phyloP scores from a whole-genome alignment of 2,888 invertebrate genomes.

The Polydrusus tereticollis region DNA sequence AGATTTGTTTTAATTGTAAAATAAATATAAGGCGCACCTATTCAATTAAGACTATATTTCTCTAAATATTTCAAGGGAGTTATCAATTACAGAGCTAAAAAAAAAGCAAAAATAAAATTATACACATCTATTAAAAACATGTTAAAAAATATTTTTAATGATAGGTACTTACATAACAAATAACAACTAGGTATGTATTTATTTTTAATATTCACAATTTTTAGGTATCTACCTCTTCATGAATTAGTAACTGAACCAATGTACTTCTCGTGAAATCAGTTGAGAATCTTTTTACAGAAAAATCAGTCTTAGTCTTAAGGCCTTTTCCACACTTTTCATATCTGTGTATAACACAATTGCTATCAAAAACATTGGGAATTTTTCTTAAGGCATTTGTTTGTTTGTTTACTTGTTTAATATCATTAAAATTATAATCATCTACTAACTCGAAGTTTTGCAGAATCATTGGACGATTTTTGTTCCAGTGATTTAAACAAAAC shows the following conservation, averaged over 20 bases:
- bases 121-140: too few species aligned
- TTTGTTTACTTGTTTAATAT: constrained; percentile 58
- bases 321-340: constrained; percentile 60
- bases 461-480: constrained; percentile 60
- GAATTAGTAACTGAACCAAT: constrained; percentile 61
- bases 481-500: constrained; percentile 61
- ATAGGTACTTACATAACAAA: too few species aligned
- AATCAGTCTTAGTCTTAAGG: constrained; percentile 58
- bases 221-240: constrained; percentile 51
- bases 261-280: constrained; percentile 63
- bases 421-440: constrained; percentile 58
- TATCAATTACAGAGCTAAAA: too few species aligned
- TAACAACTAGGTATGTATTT: neutral
- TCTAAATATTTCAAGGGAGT: too few species aligned
- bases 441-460: constrained; percentile 61
- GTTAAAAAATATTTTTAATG: too few species aligned
- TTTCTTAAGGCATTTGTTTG: constrained; percentile 16
- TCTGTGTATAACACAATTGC: constrained; percentile 60
- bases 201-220: neutral
- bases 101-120: too few species aligned
- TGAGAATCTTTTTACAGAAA: constrained; percentile 60
- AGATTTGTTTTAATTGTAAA: too few species aligned
- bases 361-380: constrained; percentile 54
- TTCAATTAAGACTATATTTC: too few species aligned
- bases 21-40: too few species aligned